Percentiles rank a stretch among this genome's conserved stretches.
Conservation (phyloP, 2,113 vertebrate species). For the Albula glossodonta region DNA sequence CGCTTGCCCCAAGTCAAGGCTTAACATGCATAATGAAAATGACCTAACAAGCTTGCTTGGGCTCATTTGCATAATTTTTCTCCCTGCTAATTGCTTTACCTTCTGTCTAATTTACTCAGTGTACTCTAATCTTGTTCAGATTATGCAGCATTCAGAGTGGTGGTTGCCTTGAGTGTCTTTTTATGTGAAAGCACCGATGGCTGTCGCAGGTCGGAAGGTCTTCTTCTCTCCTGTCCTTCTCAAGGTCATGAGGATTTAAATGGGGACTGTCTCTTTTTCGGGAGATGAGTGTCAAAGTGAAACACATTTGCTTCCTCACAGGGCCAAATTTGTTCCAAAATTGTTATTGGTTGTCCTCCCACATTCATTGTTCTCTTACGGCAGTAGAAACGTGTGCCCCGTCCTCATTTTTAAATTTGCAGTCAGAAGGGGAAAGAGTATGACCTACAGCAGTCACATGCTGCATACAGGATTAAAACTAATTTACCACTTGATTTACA, state of each 20-base stretch:
- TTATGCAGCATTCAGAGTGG: conserved; percentile 51
- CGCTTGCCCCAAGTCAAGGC: conserved; percentile 67
- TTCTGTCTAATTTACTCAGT: conserved; percentile 68
- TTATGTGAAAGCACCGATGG: conserved; percentile 39
- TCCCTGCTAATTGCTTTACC: conserved; percentile 78
- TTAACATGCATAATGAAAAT: conserved; percentile 78
- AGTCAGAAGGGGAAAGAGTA: neutral
- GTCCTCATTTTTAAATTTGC: neutral
- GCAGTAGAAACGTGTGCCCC: neutral
- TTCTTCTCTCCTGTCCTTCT: neutral
- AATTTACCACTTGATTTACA: neutral
- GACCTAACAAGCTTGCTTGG: conserved; percentile 73
- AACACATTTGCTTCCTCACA: neutral
- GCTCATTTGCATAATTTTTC: conserved; percentile 76
- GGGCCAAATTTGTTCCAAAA: neutral
- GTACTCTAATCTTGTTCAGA: conserved; percentile 64
- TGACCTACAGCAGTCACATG: neutral
- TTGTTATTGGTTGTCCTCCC: neutral
- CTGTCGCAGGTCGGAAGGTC: conserved; percentile 27
- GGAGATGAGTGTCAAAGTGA: neutral
- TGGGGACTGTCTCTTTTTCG: neutral
- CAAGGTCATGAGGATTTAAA: conserved; percentile 37
- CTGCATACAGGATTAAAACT: neutral
- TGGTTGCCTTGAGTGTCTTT: conserved; percentile 51
- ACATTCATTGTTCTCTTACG: neutral